Evolutionary conservation across 2,797 vertebrate species (phyloP), one percentile per base, ranked within the genome.

Genomic region (Peromyscus attwateri): DNA sequence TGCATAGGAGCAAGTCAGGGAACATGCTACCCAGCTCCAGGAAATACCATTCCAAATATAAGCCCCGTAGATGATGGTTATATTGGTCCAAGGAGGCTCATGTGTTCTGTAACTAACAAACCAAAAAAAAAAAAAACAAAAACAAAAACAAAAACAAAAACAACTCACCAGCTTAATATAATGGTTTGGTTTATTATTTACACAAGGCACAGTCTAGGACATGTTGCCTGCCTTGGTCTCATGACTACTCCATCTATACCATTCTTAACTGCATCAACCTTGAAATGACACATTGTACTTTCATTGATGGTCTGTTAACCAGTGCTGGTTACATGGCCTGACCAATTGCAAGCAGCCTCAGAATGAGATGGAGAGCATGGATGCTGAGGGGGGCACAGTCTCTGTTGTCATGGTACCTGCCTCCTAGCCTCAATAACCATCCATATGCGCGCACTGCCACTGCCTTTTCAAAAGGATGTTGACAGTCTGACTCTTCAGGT

Each of bases 161-260:
- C n/a, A 40, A 40, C 40, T 40, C 70, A 77, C 25, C 62, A 12
- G 70, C n/a, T 46, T 87, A 55, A 57, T 43, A 19, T 23, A 27
- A 6, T 37, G 73, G 37, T 25, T 84, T 79, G 43, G 52, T 55
- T 80, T 96, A 73, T 95, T 88, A 31, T 91, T 94, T 55, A 27
- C 19, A 87, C 40, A 71, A 87, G 52, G 34, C n/a, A 29, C 62
- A 80, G 0, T 43, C 46, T 40, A 23, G n/a, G 27, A 31, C 70
- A 31, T 21, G 6, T 27, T 31, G 9, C 21, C 57, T 62, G 79
- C 37, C 71, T 64, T 92, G 23, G 57, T 80, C 62, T 79, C 43
- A 17, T 40, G 84, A 79, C 16, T 62, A 21, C 37, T 60, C 23
- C 52, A 27, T 37, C 29, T 84, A 75, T 19, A 89, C 29, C 27